Base-by-base conservation (phyloP, 2,797 vertebrate genomes). In the Hippopotamyrus pictus region DNA sequence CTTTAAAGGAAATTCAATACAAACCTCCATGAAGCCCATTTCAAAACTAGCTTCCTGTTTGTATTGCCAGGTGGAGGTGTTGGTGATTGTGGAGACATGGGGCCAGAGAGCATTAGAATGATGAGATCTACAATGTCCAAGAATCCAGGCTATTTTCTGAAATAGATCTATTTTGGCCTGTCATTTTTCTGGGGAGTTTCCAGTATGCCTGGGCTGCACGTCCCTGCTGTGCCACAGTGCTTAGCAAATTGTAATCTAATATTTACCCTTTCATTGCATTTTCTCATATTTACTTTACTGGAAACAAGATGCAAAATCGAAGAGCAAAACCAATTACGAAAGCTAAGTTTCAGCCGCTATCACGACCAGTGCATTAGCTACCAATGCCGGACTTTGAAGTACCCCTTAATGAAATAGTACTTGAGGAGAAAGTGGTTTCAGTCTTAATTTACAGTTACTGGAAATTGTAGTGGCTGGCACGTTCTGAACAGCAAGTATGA, bases 291-390 rank as follows among this genome's bases (percentile, higher is more conserved):
- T 92, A 51, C 88, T 54, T 90, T 90, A 87, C 90, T 90, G 91
- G 89, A 65, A 88, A 90, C 82, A 46, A 85, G 54, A 91, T 88
- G 88, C 86, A 83, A 88, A 90, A 90, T 90, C 87, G 69, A 90
- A 89, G 76, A 79, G 69, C 87, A 89, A 90, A 91, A 91, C 88
- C 79, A 91, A 89, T 92, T 92, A 91, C 90, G 86, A 90, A 73
- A 89, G 79, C 89, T 90, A 37, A 84, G 89, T 84, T 90, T 89
- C 89, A 89, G 89, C 57, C 90, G 86, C 91, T 91, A 93, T 92
- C 90, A 84, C 86, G 87, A 86, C 88, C 89, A 1, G 88, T 22
- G 90, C 82, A 90, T 90, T 90, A 90, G 89, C 57, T 91, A 91
- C 90, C n/a, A 1, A 25, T 87, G 53, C 91, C 87, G 37, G 46